Conservation (phyloP, 2,888 invertebrate species). For the Euplexia lucipara region DNA sequence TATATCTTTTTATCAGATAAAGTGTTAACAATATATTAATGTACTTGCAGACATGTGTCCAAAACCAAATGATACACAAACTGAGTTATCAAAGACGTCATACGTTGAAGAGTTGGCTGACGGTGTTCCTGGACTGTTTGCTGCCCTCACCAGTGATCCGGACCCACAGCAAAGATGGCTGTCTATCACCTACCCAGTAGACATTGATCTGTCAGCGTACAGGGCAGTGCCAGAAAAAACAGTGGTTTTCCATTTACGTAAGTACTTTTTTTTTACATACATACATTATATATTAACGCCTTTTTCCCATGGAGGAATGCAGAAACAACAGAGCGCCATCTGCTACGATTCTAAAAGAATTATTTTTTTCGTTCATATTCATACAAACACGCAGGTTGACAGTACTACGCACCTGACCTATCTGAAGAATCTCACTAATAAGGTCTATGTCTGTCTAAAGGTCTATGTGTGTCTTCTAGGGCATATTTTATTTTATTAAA, state of each 20-base stretch:
- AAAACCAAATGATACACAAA: conserved; percentile 94
- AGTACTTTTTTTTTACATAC: conserved; percentile 81
- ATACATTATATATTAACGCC: too few species aligned
- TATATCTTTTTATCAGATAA: conserved; percentile 23
- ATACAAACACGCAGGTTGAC: too few species aligned
- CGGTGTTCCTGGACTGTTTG: conserved; percentile 95
- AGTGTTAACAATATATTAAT: not conserved
- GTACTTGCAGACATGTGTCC: conserved; percentile 95
- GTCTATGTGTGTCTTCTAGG: too few species aligned
- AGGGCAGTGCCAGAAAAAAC: conserved; percentile 93
- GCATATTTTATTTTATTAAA: too few species aligned
- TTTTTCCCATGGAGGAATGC: too few species aligned
- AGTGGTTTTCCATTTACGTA: conserved; percentile 93
- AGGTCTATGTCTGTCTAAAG: too few species aligned
- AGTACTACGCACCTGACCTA: too few species aligned
- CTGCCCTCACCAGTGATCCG: conserved; percentile 94
- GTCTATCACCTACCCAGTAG: conserved; percentile 95
- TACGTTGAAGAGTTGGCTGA: conserved; percentile 96
- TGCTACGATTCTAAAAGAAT: too few species aligned
- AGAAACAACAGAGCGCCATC: too few species aligned
- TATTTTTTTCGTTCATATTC: too few species aligned
- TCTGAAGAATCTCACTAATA: too few species aligned
- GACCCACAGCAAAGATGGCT: conserved; percentile 95
- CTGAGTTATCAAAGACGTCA: conserved; percentile 94
- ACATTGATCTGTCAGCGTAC: conserved; percentile 93